Conservation (phyloP, 1,140 invertebrate genomes). For the Xylocopa sonorina region DNA sequence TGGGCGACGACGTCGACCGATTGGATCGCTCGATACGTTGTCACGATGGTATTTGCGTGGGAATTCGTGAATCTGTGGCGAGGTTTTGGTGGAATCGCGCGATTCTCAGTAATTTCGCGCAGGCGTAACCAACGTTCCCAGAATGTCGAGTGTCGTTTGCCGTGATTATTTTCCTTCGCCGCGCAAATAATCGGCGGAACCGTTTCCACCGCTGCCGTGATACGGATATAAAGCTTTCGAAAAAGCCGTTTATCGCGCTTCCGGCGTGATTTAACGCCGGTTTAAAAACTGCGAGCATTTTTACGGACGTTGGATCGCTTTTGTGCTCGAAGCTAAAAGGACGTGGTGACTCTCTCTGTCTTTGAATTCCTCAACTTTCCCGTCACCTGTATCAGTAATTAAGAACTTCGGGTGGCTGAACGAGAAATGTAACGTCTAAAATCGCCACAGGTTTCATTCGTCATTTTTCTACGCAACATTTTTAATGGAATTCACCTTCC, state of each 20-base stretch:
- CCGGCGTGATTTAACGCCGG: slow-evolving; percentile 11
- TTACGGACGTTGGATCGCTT: neutral
- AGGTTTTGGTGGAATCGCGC: neutral
- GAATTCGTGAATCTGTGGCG: neutral
- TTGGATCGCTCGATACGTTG: no score
- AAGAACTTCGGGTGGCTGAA: neutral
- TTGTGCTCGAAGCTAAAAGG: neutral
- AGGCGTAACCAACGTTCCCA: neutral
- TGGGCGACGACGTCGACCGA: no score
- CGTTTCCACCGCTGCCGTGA: neutral
- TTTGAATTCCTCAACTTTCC: neutral
- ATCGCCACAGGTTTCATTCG: neutral
- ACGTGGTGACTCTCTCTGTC: neutral
- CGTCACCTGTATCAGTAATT: neutral
- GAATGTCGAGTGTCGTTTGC: neutral
- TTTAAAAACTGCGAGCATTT: slow-evolving; percentile 3
- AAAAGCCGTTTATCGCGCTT: slow-evolving; percentile 29
- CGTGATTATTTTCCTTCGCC: slow-evolving; percentile 15
- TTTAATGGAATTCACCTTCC: no score
- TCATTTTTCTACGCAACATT: no score
- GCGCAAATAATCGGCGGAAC: slow-evolving; percentile 10
- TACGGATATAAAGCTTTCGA: slow-evolving; percentile 6
- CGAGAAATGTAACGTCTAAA: neutral
- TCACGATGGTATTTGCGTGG: neutral
- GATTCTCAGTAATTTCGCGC: neutral